Evolutionary conservation across 2,113 vertebrate species (phyloP), one percentile per base, ranked within the genome.

Genomic region (Actenoides hombroni): DNA sequence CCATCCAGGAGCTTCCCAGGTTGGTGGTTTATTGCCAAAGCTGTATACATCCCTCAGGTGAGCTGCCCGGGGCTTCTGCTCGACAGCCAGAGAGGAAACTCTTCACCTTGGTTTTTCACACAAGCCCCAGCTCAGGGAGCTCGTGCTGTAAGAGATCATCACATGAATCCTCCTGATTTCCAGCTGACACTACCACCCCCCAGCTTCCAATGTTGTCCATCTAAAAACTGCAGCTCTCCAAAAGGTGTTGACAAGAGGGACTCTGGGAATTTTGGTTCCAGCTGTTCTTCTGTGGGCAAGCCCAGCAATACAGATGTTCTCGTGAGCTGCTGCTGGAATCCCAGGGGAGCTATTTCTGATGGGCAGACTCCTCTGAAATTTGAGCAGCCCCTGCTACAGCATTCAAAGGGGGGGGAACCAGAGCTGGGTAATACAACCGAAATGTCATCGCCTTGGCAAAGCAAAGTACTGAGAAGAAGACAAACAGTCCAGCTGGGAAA

Each of bases 181-280:
- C 49, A 51, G 13, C 14, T 14, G 13, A 26, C 48, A 21, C 10
- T 3, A 20, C 49, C 49, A 13, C 49, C 49, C 18, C 46, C 24
- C 46, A 4, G n/a, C 48, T 40, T 21, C 48, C 5, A 4, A 21
- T 2, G 0, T 26, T 2, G 1, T 35, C 33, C 17, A 35, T 35
- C 3, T 24, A 28, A 83, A 46, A 76, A 9, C 19, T 4, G 7
- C 1, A 1, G 49, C 65, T 49, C 44, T 64, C 5, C 11, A 24
- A 71, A 37, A 51, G 57, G 18, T 18, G 42, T 35, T 37, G 37
- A 37, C 17, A 78, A 61, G 24, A 70, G 18, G 44, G 35, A 71
- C 31, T 39, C 8, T 0, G 33, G 59, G 16, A 7, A 33, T 53
- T 57, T 59, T 3, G 5, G 37, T 71, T 71, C 59, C 19, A 49